Evolutionary conservation across 2,113 vertebrate species (phyloP).

Genomic region (Speoplatyrhinus poulsoni): DNA sequence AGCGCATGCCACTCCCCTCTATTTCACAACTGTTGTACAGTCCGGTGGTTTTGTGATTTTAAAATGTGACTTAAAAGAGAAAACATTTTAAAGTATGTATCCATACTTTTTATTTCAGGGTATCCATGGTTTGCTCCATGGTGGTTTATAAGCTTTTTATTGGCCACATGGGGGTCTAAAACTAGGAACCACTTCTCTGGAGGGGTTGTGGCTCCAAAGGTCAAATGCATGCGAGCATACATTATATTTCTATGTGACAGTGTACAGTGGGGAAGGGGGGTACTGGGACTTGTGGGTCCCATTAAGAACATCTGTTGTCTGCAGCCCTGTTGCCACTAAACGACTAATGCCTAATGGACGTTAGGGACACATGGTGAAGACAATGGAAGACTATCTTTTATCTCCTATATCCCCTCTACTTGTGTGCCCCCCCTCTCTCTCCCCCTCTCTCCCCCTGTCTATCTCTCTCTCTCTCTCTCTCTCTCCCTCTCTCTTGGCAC

Average conservation of each 20-base stretch:
- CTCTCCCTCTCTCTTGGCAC: conserved; percentile 28
- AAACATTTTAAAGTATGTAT: too few relatives aligned
- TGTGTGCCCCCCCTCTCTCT: conserved; percentile 1
- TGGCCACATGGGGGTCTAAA: too few relatives aligned
- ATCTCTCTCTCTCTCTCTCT: conserved; percentile 9
- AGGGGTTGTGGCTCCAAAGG: too few relatives aligned
- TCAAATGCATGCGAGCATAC: not conserved
- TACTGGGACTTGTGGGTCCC: not conserved
- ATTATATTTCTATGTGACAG: conserved; percentile 3
- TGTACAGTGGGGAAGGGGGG: not conserved
- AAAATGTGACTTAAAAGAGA: too few relatives aligned
- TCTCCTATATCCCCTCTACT: conserved; percentile 9
- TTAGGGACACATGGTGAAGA: not conserved
- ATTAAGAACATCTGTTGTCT: conserved; percentile 18
- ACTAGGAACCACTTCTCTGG: too few relatives aligned
- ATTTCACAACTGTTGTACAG: conserved; percentile 2
- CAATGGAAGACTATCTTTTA: not conserved
- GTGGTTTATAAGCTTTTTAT: too few relatives aligned
- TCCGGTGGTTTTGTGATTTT: too few relatives aligned
- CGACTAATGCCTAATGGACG: not conserved
- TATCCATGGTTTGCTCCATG: too few relatives aligned
- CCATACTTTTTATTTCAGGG: too few relatives aligned
- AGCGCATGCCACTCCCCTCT: not conserved
- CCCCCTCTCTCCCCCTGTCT: not conserved
- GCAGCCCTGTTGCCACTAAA: conserved; percentile 16